Conservation (phyloP, 92 coral and sea anemone genomes). For the Epizoanthus ramosus region DNA sequence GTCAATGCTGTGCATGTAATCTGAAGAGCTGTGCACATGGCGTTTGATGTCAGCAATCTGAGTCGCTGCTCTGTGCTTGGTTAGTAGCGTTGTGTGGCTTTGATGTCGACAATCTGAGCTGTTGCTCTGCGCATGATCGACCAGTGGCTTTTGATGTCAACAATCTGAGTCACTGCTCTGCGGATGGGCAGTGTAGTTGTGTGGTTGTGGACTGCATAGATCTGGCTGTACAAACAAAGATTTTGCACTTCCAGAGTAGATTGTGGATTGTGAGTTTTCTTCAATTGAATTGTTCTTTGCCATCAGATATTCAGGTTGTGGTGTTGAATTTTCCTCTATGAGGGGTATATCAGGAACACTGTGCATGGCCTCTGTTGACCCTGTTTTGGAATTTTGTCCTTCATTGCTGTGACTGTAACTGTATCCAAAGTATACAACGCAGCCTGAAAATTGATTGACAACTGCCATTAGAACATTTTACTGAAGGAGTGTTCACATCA, state of each 20-base stretch:
- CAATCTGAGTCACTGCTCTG: not conserved
- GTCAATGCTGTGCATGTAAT: too few relatives aligned
- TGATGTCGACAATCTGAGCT: not conserved
- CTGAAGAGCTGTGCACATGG: too few relatives aligned
- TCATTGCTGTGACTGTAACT: slow-evolving; percentile 70
- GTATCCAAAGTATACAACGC: slow-evolving; percentile 61
- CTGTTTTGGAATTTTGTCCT: slow-evolving; percentile 46
- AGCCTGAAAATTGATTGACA: slow-evolving; percentile 48
- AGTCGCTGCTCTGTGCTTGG: not conserved
- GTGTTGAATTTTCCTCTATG: slow-evolving; percentile 29
- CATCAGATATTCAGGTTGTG: not conserved
- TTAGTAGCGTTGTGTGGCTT: too few relatives aligned
- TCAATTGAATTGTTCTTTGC: not conserved
- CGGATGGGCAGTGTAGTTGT: not conserved
- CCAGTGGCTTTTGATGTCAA: not conserved
- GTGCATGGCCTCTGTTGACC: slow-evolving; percentile 11
- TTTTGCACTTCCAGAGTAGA: not conserved
- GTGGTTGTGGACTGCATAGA: not conserved
- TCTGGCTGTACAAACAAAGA: not conserved
- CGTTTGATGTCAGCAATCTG: not conserved
- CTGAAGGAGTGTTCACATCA: not conserved
- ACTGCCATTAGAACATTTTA: not conserved
- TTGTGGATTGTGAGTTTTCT: not conserved
- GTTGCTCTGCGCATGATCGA: not conserved
- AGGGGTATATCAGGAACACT: slow-evolving; percentile 45